Evolutionary conservation across 2,797 vertebrate species (phyloP).

Genomic region (Halcyon chelicuti): DNA sequence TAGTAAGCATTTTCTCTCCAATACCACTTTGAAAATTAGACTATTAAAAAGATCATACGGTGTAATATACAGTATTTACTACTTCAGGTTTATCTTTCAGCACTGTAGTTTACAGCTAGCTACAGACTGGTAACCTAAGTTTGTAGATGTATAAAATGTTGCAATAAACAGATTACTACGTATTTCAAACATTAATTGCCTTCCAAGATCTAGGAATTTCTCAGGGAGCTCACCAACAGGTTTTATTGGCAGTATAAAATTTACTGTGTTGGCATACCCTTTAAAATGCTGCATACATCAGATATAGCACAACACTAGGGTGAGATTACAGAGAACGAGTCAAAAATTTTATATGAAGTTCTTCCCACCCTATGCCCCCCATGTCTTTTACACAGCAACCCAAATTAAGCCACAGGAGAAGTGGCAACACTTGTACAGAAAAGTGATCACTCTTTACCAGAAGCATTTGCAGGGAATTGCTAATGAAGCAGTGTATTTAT

Average conservation of each 20-base stretch:
- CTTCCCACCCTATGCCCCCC: not conserved
- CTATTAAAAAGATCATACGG: not conserved
- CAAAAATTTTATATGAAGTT: constrained; percentile 6
- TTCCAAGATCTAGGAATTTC: constrained; percentile 67
- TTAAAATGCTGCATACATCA: constrained; percentile 53
- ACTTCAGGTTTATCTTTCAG: constrained; percentile 33
- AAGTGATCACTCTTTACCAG: constrained; percentile 5
- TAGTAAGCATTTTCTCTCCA: not conserved
- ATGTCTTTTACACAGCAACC: not conserved
- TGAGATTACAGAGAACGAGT: constrained; percentile 10
- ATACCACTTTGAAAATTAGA: constrained; percentile 10
- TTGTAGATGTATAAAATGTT: constrained; percentile 67
- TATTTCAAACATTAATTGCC: constrained; percentile 74
- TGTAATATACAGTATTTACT: constrained; percentile 16
- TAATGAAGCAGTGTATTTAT: not conserved
- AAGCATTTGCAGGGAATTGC: not conserved
- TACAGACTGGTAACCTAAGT: constrained; percentile 24
- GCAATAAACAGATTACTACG: constrained; percentile 74
- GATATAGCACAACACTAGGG: constrained; percentile 7
- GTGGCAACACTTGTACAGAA: not conserved
- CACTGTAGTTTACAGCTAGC: constrained; percentile 19
- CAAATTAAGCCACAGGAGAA: constrained; percentile 26
- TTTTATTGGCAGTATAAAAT: constrained; percentile 73
- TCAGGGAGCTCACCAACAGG: constrained; percentile 61
- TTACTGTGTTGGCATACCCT: constrained; percentile 70